Evolutionary conservation across 2,113 vertebrate species (phyloP), one percentile per base, ranked within the genome.

Genomic region (Pseudopodoces humilis): DNA sequence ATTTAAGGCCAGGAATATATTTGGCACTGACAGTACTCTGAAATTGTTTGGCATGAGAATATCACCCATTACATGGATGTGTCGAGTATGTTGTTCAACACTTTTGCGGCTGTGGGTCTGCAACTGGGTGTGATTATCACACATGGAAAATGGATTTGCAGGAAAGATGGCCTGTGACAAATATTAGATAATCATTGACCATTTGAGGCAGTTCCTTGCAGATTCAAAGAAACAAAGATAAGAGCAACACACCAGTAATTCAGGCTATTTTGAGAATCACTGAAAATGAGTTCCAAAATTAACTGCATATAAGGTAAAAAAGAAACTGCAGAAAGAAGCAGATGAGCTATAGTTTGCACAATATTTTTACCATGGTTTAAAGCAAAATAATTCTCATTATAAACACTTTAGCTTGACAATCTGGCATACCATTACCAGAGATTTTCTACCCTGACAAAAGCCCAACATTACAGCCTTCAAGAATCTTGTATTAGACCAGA

Each of bases 1-100:
- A 49, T 78, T 90, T 90, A 62, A 85, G 68, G 82, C 87, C 95
- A 93, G 79, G 79, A 70, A 74, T 83, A 15, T 60, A 63, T 94
- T 85, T 91, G 94, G 92, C 79, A 89, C 41, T n/a, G 62, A 30
- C 25, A 79, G 44, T 23, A 21, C 43, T 58, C 69, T 25, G 77
- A 72, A 89, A 85, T 86, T 0, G 2, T 77, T 95, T 91, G 91
- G 90, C 93, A 90, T 46, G 71, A 88, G 90, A 70, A 35, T 35
- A 47, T 49, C 85, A 68, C 65, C 75, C 88, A 20, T 83, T 56
- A 13, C 82, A 56, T 18, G 67, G 62, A 65, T 69, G 67, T 8
- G 5, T 60, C 0, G 4, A 78, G 77, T 22, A 7, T 16, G 63
- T 64, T 65, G 91, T 44, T 83, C 87, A 59, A 50, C 35, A 25